These are phyloP conservation scores for Solea solea DNA, from an alignment of 2,113 vertebrate genomes.

Conservation along the genomic window DNA sequence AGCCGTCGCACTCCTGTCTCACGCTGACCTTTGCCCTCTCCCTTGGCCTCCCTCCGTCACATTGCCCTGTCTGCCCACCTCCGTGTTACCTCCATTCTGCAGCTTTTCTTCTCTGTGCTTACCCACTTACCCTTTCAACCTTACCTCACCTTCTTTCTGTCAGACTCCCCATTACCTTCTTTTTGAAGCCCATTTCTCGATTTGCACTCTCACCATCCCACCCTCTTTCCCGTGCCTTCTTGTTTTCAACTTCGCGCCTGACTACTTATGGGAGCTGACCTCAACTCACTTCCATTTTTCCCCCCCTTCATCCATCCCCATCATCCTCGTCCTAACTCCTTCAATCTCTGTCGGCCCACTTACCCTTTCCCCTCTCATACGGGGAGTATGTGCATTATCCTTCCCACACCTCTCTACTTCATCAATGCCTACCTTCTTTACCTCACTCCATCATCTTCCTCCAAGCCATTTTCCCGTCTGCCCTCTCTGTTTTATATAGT, in stretches of 20 bases:
- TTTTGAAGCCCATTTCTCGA: slow-evolving; percentile 30
- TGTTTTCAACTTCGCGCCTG: slow-evolving; percentile 45
- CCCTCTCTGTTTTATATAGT: slow-evolving; percentile 10
- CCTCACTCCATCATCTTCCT: slow-evolving; percentile 46
- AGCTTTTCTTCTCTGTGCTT: slow-evolving; percentile 25
- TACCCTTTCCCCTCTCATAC: slow-evolving; percentile 70
- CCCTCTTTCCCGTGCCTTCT: slow-evolving; percentile 8
- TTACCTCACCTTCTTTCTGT: slow-evolving; percentile 34
- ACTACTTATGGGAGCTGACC: slow-evolving; percentile 48
- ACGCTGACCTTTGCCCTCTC: neutral
- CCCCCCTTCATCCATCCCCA: slow-evolving; percentile 50
- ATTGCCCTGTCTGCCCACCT: slow-evolving; percentile 13
- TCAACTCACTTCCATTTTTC: slow-evolving; percentile 24
- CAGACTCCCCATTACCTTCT: slow-evolving; percentile 21
- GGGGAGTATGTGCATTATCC: slow-evolving; percentile 52
- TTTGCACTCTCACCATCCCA: slow-evolving; percentile 29
- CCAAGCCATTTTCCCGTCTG: neutral
- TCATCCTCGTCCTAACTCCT: slow-evolving; percentile 59
- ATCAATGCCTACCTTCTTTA: slow-evolving; percentile 70
- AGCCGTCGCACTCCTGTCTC: neutral
- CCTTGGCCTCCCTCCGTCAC: slow-evolving; percentile 13
- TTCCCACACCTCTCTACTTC: slow-evolving; percentile 52
- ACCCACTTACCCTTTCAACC: slow-evolving; percentile 47
- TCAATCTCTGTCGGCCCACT: slow-evolving; percentile 66
- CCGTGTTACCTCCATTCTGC: slow-evolving; percentile 7